Evolutionary conservation across 2,113 vertebrate genomes (phyloP).

Genomic region (Fulica atra): DNA sequence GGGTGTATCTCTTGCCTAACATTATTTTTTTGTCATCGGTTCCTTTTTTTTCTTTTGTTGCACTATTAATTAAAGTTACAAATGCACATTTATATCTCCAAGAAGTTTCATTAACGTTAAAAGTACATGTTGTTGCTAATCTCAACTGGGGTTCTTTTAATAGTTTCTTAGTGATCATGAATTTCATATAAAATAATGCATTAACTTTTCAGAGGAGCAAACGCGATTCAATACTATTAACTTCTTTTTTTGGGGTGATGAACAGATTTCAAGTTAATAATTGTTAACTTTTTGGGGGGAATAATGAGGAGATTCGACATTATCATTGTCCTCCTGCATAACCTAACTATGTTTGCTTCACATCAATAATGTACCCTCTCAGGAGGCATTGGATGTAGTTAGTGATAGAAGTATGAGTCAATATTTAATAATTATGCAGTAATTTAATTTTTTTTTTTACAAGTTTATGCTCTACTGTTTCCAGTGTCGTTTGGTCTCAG

Average conservation of each 20-base stretch:
- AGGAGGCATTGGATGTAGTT: not conserved
- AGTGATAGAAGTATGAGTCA: not conserved
- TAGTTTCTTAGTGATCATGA: not conserved
- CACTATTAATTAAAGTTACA: not conserved
- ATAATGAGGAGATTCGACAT: not conserved
- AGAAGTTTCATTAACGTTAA: not conserved
- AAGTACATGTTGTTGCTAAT: not conserved
- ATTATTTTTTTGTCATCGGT: not conserved
- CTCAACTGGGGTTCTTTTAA: not conserved
- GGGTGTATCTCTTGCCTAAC: not conserved
- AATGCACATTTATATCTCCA: fast-evolving
- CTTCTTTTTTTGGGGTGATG: not conserved
- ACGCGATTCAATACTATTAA: not conserved
- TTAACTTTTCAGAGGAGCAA: not conserved
- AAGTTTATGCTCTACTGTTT: not conserved
- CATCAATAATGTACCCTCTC: not conserved
- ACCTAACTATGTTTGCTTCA: not conserved
- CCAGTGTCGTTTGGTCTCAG: not conserved
- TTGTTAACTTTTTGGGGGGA: not conserved
- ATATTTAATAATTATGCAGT: not conserved
- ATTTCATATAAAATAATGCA: not conserved
- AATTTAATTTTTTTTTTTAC: not conserved
- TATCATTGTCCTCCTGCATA: not conserved
- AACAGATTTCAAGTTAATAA: not conserved
- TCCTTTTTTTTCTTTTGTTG: not conserved